Percentiles rank a stretch among this genome's conserved stretches.
These are phyloP conservation scores for Proales similis DNA, from an alignment of 1,140 invertebrate species.

Conservation along the genomic window DNA sequence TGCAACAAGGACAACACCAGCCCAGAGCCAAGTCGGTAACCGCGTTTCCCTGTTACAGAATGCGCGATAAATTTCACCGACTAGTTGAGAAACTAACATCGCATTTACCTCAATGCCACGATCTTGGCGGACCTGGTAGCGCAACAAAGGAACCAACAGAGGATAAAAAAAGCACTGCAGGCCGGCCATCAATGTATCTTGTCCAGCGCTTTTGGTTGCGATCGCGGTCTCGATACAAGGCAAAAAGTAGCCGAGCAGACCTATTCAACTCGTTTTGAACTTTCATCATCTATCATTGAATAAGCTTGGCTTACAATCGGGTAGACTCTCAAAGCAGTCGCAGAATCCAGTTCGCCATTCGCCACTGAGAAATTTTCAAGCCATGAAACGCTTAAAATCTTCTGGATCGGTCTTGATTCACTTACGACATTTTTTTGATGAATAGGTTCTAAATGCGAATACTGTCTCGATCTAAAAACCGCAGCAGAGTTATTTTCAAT, in stretches of 20 bases:
- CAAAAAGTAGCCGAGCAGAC: conserved; percentile 20
- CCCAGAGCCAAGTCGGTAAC: conserved; percentile 29
- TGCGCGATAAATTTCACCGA: not conserved
- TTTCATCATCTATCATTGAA: too few relatives aligned
- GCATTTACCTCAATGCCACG: conserved; percentile 19
- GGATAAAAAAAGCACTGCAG: conserved; percentile 34
- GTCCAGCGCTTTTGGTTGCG: conserved; percentile 18
- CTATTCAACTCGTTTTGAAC: too few relatives aligned
- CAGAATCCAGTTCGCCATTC: conserved; percentile 29
- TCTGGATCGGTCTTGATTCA: not conserved
- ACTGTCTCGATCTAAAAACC: too few relatives aligned
- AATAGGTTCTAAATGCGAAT: too few relatives aligned
- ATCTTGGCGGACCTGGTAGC: conserved; percentile 21
- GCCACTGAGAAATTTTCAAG: not conserved
- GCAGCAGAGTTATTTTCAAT: too few relatives aligned
- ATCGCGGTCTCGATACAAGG: conserved; percentile 26
- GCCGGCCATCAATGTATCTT: conserved; percentile 9
- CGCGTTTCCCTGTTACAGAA: conserved; percentile 13
- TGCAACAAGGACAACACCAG: conserved; percentile 36
- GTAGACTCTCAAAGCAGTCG: conserved; percentile 23
- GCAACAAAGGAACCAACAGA: conserved; percentile 18
- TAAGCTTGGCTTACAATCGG: too few relatives aligned
- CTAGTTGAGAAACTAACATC: conserved; percentile 2
- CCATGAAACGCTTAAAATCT: not conserved
- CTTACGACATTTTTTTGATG: conserved; percentile 2